phyloP scores from a whole-genome alignment of 2,888 invertebrate species.

The Trichogramma dendrolimi region DNA sequence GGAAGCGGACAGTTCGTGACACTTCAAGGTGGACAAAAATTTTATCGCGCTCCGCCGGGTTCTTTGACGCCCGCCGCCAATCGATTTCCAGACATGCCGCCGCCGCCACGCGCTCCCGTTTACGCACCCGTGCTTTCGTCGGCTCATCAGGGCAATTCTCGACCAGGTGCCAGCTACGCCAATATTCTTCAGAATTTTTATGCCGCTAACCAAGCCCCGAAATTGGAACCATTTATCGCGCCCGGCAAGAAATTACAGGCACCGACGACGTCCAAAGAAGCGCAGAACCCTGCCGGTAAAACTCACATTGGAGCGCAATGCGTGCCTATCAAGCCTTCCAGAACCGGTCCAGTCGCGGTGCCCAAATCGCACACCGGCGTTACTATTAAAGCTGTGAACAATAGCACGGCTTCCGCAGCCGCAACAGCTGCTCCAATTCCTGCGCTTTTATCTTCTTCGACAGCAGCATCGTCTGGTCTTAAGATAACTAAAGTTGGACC shows the following conservation, averaged over 20 bases:
- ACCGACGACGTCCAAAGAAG: slow-evolving; percentile 32
- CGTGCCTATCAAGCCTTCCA: slow-evolving; percentile 41
- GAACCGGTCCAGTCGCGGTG: slow-evolving; percentile 41
- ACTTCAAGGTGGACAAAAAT: slow-evolving; percentile 39
- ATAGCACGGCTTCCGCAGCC: neutral
- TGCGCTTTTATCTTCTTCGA: neutral
- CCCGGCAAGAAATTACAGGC: slow-evolving; percentile 18
- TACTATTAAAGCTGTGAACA: neutral
- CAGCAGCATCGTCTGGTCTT: neutral
- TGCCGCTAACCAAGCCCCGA: slow-evolving; percentile 35
- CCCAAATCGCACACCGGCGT: slow-evolving; percentile 24
- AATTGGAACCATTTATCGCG: slow-evolving; percentile 39
- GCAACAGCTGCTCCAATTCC: neutral
- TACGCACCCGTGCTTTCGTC: slow-evolving; percentile 40
- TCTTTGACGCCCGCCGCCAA: slow-evolving; percentile 44
- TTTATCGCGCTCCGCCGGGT: slow-evolving; percentile 44
- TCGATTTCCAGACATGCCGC: slow-evolving; percentile 36
- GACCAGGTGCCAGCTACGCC: slow-evolving; percentile 5
- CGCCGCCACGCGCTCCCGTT: slow-evolving; percentile 38
- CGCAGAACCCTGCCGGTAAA: slow-evolving; percentile 27
- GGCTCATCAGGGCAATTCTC: slow-evolving; percentile 26
- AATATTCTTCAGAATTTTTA: slow-evolving; percentile 39
- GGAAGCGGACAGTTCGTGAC: slow-evolving; percentile 41
- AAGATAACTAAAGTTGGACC: too few relatives aligned
- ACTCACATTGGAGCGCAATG: slow-evolving; percentile 44